phyloP scores from a whole-genome alignment of 2,797 vertebrate species.

The Lerista edwardsae region DNA sequence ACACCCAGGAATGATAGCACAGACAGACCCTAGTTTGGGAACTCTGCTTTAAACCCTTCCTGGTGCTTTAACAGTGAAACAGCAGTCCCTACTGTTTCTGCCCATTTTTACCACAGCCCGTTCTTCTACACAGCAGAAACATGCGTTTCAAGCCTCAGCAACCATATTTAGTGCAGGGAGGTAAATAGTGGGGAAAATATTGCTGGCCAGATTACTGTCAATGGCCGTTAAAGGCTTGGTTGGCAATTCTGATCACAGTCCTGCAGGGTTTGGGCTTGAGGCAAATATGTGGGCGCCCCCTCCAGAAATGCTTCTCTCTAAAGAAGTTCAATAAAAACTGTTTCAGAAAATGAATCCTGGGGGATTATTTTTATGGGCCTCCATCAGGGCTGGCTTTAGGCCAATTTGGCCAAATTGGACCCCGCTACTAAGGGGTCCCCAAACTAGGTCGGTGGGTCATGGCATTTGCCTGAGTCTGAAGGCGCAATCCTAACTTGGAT shows the following conservation, averaged over 20 bases:
- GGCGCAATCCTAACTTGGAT: no score
- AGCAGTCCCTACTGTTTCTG: background rate
- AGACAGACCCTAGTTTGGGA: no score
- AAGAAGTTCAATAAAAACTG: conserved; percentile 45
- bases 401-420: no score
- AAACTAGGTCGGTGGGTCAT: no score
- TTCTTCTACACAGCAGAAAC: background rate
- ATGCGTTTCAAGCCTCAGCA: background rate
- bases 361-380: no score
- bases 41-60: background rate
- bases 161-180: background rate
- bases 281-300: conserved; percentile 18
- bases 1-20: no score
- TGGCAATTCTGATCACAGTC: background rate
- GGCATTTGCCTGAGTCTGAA: no score
- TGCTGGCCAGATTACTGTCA: background rate
- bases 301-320: conserved; percentile 24
- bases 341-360: conserved; percentile 41
- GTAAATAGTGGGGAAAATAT: background rate
- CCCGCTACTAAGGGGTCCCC: no score
- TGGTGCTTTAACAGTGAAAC: background rate
- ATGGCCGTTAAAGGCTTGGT: background rate
- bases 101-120: background rate
- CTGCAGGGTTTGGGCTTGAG: background rate
- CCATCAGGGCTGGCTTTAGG: no score